Evolutionary conservation across 2,888 invertebrate species (phyloP).

Genomic region (Formica aserva): DNA sequence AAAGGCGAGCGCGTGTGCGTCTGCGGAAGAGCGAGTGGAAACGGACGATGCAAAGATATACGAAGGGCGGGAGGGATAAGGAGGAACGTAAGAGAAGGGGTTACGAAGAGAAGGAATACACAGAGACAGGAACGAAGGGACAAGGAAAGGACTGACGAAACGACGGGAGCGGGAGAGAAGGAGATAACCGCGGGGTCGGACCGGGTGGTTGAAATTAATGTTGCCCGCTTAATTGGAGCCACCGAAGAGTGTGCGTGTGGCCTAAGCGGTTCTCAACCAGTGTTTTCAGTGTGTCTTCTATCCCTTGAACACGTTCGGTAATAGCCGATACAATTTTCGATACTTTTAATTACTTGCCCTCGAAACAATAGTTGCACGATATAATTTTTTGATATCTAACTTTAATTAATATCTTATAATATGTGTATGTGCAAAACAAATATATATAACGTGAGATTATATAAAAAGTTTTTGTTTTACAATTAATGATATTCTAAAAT

Average conservation of each 20-base stretch:
- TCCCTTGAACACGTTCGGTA: not conserved
- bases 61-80: slow-evolving; percentile 15
- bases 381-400: not conserved
- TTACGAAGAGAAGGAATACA: slow-evolving; percentile 50
- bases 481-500: not conserved
- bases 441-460: not conserved
- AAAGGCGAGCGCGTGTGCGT: slow-evolving; percentile 29
- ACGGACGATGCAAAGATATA: slow-evolving; percentile 55
- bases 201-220: slow-evolving; percentile 85
- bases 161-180: slow-evolving; percentile 72
- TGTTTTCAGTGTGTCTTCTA: not conserved
- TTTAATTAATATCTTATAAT: not conserved
- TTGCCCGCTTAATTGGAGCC: slow-evolving; percentile 85
- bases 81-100: slow-evolving; percentile 45
- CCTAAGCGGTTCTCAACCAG: slow-evolving; percentile 82
- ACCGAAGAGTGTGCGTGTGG: slow-evolving; percentile 84
- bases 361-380: not conserved
- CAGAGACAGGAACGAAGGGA: slow-evolving; percentile 61
- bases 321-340: slow-evolving; percentile 2
- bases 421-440: not conserved
- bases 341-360: not conserved
- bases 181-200: slow-evolving; percentile 82
- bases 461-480: not conserved
- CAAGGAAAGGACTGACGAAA: slow-evolving; percentile 64
- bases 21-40: slow-evolving; percentile 59